phyloP scores from a whole-genome alignment of 2,797 vertebrate species.

The Aulostomus chinensis region DNA sequence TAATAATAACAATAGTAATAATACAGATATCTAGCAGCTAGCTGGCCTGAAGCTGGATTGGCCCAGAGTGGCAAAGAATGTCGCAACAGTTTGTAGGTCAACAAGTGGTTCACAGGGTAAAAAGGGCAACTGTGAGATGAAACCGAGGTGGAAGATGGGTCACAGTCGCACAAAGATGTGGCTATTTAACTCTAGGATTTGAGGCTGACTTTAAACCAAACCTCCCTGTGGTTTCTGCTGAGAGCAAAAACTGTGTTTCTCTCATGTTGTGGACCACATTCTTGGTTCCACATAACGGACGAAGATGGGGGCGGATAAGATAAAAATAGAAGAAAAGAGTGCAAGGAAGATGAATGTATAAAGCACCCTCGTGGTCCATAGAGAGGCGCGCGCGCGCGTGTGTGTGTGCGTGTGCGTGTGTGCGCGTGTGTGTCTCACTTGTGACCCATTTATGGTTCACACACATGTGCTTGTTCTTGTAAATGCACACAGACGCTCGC shows the following conservation, averaged over 20 bases:
- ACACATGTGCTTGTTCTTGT: not conserved
- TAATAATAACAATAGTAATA: no score
- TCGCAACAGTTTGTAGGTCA: not conserved
- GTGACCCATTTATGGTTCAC: conserved; percentile 47
- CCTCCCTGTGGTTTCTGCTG: not conserved
- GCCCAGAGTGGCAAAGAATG: no score
- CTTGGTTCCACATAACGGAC: not conserved
- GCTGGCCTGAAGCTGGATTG: not conserved
- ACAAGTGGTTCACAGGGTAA: conserved; percentile 10
- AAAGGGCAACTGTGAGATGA: not conserved
- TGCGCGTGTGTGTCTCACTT: conserved; percentile 22
- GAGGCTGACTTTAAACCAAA: not conserved
- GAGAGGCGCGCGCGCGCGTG: conserved; percentile 15
- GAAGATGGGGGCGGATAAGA: not conserved
- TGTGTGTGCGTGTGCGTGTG: no score
- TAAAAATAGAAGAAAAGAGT: conserved; percentile 21
- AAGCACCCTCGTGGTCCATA: conserved; percentile 21
- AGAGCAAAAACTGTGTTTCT: conserved; percentile 1
- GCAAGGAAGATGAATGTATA: conserved; percentile 31
- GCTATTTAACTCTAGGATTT: not conserved
- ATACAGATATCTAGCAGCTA: not conserved
- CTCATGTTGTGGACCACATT: conserved; percentile 2
- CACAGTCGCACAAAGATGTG: not conserved
- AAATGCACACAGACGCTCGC: not conserved
- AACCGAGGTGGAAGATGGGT: not conserved